Percentiles rank a stretch among this genome's conserved stretches.
phyloP scores from a whole-genome alignment of 2,888 invertebrate species.

The Lasioglossum zephyrum region DNA sequence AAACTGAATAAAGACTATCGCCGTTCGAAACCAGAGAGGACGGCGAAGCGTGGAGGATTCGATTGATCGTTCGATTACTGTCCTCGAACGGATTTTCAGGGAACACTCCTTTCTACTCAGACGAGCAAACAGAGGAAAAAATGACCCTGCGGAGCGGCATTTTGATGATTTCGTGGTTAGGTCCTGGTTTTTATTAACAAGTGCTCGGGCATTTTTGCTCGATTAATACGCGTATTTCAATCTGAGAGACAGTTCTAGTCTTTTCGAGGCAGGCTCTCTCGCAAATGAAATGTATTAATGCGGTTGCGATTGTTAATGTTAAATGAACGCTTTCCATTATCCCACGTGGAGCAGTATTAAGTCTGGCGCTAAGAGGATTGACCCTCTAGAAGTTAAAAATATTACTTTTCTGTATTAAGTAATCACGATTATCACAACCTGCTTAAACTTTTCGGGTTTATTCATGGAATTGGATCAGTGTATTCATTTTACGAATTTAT shows the following conservation, averaged over 20 bases:
- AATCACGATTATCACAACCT: neutral
- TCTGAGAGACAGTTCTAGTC: too few relatives aligned
- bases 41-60: slow-evolving; percentile 55
- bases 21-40: slow-evolving; percentile 37
- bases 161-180: neutral
- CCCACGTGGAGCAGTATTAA: neutral
- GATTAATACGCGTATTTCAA: neutral
- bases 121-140: slow-evolving; percentile 42
- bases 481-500: neutral
- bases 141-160: slow-evolving; percentile 4
- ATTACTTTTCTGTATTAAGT: neutral
- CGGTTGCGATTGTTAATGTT: slow-evolving; percentile 5
- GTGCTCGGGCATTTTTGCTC: neutral
- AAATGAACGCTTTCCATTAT: neutral
- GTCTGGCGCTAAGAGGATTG: neutral
- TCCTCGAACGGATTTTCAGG: slow-evolving; percentile 51
- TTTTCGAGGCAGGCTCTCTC: neutral
- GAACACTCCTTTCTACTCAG: slow-evolving; percentile 57
- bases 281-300: neutral
- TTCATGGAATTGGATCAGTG: neutral
- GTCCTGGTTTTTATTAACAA: neutral
- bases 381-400: neutral
- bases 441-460: neutral
- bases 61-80: slow-evolving; percentile 65
- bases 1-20: slow-evolving; percentile 53